Evolutionary conservation across 2,113 vertebrate species (phyloP).

Genomic region (Leptodactylus fuscus): DNA sequence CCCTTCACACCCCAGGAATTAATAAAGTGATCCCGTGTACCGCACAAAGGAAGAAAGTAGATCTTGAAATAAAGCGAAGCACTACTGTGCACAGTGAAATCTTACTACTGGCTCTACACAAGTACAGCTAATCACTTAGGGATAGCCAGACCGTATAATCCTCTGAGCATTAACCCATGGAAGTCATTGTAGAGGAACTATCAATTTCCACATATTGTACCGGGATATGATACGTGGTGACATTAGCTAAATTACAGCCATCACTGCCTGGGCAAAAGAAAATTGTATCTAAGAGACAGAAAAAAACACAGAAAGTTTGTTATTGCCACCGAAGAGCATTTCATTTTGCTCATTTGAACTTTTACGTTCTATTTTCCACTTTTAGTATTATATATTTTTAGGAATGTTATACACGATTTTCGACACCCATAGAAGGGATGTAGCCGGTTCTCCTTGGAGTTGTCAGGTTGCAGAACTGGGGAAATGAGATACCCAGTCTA

Average conservation of each 20-base stretch:
- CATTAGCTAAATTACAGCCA: neutral
- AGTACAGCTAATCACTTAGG: slow-evolving; percentile 18
- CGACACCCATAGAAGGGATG: too few species aligned
- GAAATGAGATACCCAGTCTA: too few species aligned
- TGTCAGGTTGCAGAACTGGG: too few species aligned
- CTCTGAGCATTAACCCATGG: slow-evolving; percentile 37
- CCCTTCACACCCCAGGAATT: slow-evolving; percentile 30
- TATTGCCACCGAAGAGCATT: too few species aligned
- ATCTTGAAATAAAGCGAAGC: slow-evolving; percentile 1
- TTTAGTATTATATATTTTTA: too few species aligned
- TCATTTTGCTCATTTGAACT: too few species aligned
- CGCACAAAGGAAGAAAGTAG: neutral
- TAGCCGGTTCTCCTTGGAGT: too few species aligned
- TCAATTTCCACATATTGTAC: slow-evolving; percentile 12
- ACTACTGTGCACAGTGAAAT: neutral
- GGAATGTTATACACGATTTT: too few species aligned
- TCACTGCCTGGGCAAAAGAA: neutral
- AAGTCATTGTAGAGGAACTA: slow-evolving; percentile 17
- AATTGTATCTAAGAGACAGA: neutral
- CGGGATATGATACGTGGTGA: neutral
- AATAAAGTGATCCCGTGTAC: slow-evolving; percentile 31
- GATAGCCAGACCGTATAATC: slow-evolving; percentile 13
- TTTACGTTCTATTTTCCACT: too few species aligned
- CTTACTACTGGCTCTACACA: neutral
- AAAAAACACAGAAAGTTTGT: too few species aligned